A percentile compares a stretch with the other conserved stretches of the same genome.
Evolutionary conservation across 2,113 vertebrate genomes (phyloP).

Genomic region (Aplodontia rufa): DNA sequence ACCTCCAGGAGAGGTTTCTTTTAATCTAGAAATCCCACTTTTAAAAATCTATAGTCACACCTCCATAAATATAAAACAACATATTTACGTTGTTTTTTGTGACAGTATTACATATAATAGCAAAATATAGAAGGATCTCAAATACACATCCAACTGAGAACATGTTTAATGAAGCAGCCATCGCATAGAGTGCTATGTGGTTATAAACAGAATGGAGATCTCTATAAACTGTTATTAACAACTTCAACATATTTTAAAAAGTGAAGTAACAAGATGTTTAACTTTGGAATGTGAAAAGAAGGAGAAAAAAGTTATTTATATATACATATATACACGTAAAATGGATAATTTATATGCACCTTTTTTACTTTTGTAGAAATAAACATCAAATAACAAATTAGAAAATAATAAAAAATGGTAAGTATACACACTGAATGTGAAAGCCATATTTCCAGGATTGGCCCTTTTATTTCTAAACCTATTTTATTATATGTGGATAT

Average conservation of each 20-base stretch:
- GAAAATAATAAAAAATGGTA: conserved; percentile 2
- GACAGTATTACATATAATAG: background rate
- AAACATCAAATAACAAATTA: background rate
- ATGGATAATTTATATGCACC: background rate
- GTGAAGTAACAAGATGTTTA: background rate
- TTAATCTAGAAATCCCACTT: background rate
- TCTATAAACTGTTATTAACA: background rate
- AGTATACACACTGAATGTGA: background rate
- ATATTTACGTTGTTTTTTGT: background rate
- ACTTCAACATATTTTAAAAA: background rate
- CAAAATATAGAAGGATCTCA: background rate
- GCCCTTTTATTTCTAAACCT: background rate
- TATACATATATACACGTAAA: background rate
- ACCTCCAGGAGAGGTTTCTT: background rate
- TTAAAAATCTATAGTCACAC: background rate
- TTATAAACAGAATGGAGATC: background rate
- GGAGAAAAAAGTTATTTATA: background rate
- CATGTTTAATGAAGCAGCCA: background rate
- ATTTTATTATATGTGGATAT: background rate
- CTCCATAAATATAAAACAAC: background rate
- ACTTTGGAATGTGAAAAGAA: background rate
- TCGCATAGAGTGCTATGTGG: background rate
- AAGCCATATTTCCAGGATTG: background rate
- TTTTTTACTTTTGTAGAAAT: background rate
- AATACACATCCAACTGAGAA: background rate